Base-by-base conservation (phyloP, 2,113 vertebrate species). In the Amphiprion percula region DNA sequence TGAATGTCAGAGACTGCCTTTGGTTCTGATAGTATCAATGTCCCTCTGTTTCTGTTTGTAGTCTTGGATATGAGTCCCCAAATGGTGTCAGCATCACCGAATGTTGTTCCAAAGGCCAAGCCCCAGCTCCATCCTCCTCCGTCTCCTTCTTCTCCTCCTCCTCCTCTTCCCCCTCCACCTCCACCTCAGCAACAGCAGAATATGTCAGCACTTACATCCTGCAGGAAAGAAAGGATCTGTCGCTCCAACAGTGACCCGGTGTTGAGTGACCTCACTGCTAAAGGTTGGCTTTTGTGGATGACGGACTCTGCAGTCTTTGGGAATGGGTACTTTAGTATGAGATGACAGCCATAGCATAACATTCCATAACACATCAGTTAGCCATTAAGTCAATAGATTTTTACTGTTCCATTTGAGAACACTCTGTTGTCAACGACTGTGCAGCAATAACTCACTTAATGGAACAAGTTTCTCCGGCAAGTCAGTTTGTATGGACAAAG, bases 191-290 rank as follows among this genome's bases (percentile, higher is more conserved):
- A 47, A 39, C 82, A 44, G 30, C 72, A 58, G 11, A 28, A 37
- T 0, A 1, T 59, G 60, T 17, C 69, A 16, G 69, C 37, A 41
- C 4, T 10, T 2, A 55, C 4, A 0, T 12, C 17, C 52, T 46
- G 55, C 59, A 90, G 65, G 68, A 33, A 28, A 17, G 26, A 85
- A 72, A 75, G 90, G 17, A 10, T 65, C 49, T 92, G 90, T 2
- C 70, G 90, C 30, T 96, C 94, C 2, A 93, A 72, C 89, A 97
- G 97, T 16, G 96, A 97, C 64, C 93, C 96, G 0, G 64, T 91
- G 63, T 86, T 97, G 17, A 83, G 91, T 70, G 88, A 94, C 56
- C 72, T 66, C 0, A 14, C 73, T 4, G 82, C 90, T 37, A 95
- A 93, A 95, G 96, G 96, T 97, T 92, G 88, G 39, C 7, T 58